Evolutionary conservation across 2,797 vertebrate genomes (phyloP), one percentile per base, ranked within the genome.

Genomic region (Pangasius macronema): DNA sequence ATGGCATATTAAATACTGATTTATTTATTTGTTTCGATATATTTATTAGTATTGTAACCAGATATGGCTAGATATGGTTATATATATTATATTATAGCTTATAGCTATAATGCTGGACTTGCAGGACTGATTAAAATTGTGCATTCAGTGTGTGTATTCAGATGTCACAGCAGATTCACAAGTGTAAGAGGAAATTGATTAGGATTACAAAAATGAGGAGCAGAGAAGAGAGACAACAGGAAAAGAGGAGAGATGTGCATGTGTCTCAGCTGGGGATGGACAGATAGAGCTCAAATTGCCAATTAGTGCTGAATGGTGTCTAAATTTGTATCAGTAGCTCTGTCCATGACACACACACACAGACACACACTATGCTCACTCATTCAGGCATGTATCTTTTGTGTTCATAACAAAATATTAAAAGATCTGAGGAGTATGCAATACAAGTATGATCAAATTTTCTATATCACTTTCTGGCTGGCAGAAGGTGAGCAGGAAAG

Each of bases 281-380:
- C 85, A 87, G 88, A 89, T 91, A 90, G 89, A 88, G 87, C 87
- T 90, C 72, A 90, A 93, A 93, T 93, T 89, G 89, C 89, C 90
- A 89, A 91, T 95, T 94, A 93, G 92, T 93, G 89, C 92, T 46
- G 84, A 89, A 92, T 91, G 91, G 86, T 92, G 86, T 93, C 88
- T 89, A 88, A 88, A 73, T 87, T 59, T 46, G 87, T 91, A 94
- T 94, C 93, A 91, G 92, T 92, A 90, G 82, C 86, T 92, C 89
- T 84, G 90, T 88, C 81, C 67, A 70, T 42, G 77, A 86, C 83
- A 27, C 63, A 87, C 82, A 46, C 30, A 30, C 22, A 86, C 83
- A 27, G 51, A 87, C 82, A 46, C 30, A 30, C 22, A 10, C 30
- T 33, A 18, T n/a, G 39, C 72, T 30, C 86, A n/a, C 72, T 30